Percentiles rank a stretch among this genome's conserved stretches.
Conservation (phyloP, 2,113 vertebrate species). For the Marcusenius ussheri region DNA sequence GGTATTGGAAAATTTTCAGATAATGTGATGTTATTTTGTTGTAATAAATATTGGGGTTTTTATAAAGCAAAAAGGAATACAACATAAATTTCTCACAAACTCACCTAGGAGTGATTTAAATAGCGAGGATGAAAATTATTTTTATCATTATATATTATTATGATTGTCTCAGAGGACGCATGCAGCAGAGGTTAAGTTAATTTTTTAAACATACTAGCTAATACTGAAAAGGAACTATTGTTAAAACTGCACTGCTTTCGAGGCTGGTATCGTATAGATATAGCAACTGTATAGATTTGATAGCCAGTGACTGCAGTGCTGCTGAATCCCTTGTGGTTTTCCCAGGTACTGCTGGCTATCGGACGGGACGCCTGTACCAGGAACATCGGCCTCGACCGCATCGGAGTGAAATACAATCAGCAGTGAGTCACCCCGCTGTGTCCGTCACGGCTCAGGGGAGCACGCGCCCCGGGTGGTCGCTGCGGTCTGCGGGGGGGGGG, state of each 20-base stretch:
- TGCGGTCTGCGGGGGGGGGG: background rate
- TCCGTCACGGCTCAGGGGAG: background rate
- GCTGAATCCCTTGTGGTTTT: constrained; percentile 19
- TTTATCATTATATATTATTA: background rate
- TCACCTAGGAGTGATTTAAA: background rate
- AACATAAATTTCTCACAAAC: background rate
- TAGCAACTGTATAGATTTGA: background rate
- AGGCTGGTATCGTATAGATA: background rate
- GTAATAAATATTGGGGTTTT: background rate
- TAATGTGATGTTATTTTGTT: background rate
- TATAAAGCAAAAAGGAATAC: background rate
- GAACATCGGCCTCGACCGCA: constrained; percentile 66
- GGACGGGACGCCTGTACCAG: constrained; percentile 70
- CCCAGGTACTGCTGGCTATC: constrained; percentile 69
- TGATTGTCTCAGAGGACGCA: background rate
- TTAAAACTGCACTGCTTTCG: background rate
- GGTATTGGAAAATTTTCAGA: background rate
- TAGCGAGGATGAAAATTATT: background rate
- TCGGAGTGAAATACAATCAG: constrained; percentile 69
- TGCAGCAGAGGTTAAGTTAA: background rate
- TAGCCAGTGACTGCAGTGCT: background rate
- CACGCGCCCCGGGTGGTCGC: background rate
- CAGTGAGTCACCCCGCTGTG: constrained; percentile 53
- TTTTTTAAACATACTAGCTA: background rate
- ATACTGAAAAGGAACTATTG: background rate